Percentiles rank a stretch among this genome's conserved stretches.
Conservation (phyloP, 1,140 invertebrate genomes). For the Spodoptera litura region DNA sequence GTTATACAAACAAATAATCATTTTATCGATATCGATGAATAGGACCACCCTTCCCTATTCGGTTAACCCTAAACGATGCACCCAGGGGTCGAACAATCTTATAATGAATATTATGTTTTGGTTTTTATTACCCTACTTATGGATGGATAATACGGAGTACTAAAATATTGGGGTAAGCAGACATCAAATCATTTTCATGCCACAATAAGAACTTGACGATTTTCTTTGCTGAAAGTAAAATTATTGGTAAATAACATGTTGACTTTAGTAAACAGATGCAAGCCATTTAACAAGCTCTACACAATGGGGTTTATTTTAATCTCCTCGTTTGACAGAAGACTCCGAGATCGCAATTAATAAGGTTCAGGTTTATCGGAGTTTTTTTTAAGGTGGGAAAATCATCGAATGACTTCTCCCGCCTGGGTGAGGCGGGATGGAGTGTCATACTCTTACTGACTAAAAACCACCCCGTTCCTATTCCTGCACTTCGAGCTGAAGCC, state of each 20-base stretch:
- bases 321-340: too few relatives aligned
- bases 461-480: too few relatives aligned
- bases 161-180: slow-evolving; percentile 26
- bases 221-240: slow-evolving; percentile 1
- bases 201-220: neutral
- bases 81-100: slow-evolving; percentile 56
- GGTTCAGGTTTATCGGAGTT: too few relatives aligned
- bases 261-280: too few relatives aligned
- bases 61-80: slow-evolving; percentile 54
- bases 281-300: too few relatives aligned
- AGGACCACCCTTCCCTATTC: slow-evolving; percentile 35
- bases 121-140: slow-evolving; percentile 48
- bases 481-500: too few relatives aligned
- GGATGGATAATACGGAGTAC: slow-evolving; percentile 12
- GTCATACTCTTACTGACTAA: too few relatives aligned
- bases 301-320: too few relatives aligned
- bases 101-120: slow-evolving; percentile 59
- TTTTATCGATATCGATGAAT: slow-evolving; percentile 42
- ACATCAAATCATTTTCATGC: slow-evolving; percentile 17
- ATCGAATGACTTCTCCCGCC: too few relatives aligned
- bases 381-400: too few relatives aligned
- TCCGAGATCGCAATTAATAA: neutral
- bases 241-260: neutral
- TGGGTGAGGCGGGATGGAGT: too few relatives aligned
- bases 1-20: neutral